phyloP scores from a whole-genome alignment of 2,797 vertebrate species.

The Philypnodon macrostomus region DNA sequence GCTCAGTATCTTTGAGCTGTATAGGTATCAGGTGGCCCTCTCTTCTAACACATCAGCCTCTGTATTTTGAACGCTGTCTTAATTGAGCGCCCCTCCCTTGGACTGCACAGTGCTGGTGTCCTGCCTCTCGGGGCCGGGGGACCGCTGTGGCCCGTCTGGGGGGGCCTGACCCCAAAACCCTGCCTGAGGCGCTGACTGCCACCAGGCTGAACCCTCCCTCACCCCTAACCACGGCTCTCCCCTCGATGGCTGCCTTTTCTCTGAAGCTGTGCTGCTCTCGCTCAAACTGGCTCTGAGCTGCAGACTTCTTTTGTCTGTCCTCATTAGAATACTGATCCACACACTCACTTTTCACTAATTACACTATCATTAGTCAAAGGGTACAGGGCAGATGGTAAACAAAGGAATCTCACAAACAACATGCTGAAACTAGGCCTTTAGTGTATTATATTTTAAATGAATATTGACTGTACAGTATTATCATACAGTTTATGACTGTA shows the following conservation, averaged over 20 bases:
- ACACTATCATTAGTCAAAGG: constrained; percentile 44
- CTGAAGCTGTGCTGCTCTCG: constrained; percentile 63
- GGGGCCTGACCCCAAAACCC: constrained; percentile 81
- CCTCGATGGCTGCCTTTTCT: constrained; percentile 46
- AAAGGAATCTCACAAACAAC: constrained; percentile 53
- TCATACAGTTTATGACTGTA: too few relatives aligned
- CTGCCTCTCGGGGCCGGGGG: constrained; percentile 53
- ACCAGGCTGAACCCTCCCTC: constrained; percentile 77
- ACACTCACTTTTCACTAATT: constrained; percentile 53
- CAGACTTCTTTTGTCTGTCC: constrained; percentile 76
- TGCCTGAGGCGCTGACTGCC: constrained; percentile 81
- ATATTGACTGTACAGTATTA: neutral
- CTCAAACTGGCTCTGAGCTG: constrained; percentile 69
- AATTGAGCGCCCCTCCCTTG: constrained; percentile 70
- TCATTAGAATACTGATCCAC: constrained; percentile 81
- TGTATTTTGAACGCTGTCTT: constrained; percentile 59
- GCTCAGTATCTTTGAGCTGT: constrained; percentile 53
- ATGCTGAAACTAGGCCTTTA: constrained; percentile 19
- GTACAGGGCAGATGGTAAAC: constrained; percentile 54
- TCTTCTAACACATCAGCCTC: constrained; percentile 50
- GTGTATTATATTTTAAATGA: too few relatives aligned
- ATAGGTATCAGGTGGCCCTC: constrained; percentile 71
- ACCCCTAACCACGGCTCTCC: constrained; percentile 52
- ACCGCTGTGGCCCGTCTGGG: constrained; percentile 65
- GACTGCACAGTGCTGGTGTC: constrained; percentile 57